A percentile compares a stretch with the other conserved stretches of the same genome.
Conservation (phyloP, 1,140 invertebrate genomes). For the Caenorhabditis brenneri region DNA sequence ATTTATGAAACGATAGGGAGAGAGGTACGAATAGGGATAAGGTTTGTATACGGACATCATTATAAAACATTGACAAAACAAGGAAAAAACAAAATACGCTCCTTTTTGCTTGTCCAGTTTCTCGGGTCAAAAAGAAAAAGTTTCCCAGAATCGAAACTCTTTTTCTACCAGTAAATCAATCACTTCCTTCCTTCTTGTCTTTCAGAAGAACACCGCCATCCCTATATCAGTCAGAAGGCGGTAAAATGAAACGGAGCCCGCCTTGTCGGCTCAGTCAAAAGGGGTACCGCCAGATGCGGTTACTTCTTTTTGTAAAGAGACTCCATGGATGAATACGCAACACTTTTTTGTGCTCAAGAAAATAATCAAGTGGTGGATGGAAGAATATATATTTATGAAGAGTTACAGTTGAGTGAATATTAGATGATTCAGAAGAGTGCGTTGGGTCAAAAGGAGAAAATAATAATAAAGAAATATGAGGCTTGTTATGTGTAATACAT, state of each 20-base stretch:
- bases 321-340: not conserved
- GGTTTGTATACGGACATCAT: too few relatives aligned
- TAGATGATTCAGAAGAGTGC: not conserved
- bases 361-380: conserved; percentile 10
- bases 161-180: not conserved
- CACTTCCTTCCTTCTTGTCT: not conserved
- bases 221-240: not conserved
- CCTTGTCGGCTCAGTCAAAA: not conserved
- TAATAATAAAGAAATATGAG: too few relatives aligned
- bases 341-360: not conserved
- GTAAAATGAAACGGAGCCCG: conserved; percentile 3
- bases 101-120: too few relatives aligned
- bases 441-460: not conserved
- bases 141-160: too few relatives aligned
- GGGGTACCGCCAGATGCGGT: not conserved
- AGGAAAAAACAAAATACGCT: too few relatives aligned
- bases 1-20: not conserved
- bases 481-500: too few relatives aligned
- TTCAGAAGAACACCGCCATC: not conserved
- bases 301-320: not conserved
- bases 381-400: too few relatives aligned
- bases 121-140: too few relatives aligned
- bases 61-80: too few relatives aligned
- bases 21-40: too few relatives aligned
- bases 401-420: not conserved